These are phyloP conservation scores for Delphinus delphis DNA, from an alignment of 2,113 vertebrate genomes.

Conservation along the genomic window DNA sequence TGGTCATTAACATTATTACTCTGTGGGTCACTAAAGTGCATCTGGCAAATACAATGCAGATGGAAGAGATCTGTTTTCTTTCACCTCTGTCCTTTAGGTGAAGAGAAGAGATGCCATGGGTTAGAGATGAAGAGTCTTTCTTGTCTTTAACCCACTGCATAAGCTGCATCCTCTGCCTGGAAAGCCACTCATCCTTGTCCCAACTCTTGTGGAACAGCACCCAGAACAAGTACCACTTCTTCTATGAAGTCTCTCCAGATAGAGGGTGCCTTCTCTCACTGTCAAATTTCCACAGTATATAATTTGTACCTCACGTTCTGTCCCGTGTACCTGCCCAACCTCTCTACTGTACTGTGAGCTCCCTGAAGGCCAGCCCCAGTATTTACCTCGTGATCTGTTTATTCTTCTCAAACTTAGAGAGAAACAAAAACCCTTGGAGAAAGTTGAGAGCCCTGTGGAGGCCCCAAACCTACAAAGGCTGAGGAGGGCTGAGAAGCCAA, in stretches of 20 bases:
- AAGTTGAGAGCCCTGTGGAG: not conserved
- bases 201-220: slow-evolving; percentile 1
- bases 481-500: not conserved
- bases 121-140: not conserved
- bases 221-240: not conserved
- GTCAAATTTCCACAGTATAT: not conserved
- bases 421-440: slow-evolving; percentile 26
- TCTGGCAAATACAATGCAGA: slow-evolving; percentile 14
- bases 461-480: not conserved
- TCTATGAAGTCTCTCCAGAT: slow-evolving; percentile 19
- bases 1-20: not conserved
- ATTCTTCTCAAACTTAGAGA: not conserved
- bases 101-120: not conserved
- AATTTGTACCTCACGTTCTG: not conserved
- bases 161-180: not conserved
- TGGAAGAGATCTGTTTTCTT: slow-evolving; percentile 7
- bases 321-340: not conserved
- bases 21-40: not conserved
- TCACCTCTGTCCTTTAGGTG: not conserved
- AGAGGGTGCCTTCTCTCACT: not conserved
- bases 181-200: not conserved
- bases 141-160: not conserved
- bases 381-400: not conserved
- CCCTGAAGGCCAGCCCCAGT: not conserved
- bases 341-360: not conserved